Conservation (phyloP, 2,797 vertebrate species). For the Sphenopsis melanotis region DNA sequence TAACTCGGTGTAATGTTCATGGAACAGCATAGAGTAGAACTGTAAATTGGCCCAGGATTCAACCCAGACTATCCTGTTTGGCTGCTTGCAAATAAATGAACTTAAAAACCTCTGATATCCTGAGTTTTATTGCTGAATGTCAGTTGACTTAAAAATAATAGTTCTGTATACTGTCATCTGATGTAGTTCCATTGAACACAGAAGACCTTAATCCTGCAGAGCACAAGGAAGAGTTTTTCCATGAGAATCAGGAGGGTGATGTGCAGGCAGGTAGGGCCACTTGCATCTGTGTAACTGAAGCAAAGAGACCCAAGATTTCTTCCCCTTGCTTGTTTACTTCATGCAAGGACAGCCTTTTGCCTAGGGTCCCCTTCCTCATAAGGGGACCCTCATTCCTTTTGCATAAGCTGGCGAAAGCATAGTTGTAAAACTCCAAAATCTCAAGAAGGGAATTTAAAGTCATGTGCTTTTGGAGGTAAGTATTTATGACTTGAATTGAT, state of each 20-base stretch:
- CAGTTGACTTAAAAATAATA: neutral
- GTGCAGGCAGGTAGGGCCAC: neutral
- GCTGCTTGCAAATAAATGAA: conserved; percentile 23
- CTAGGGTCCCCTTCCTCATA: neutral
- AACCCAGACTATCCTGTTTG: neutral
- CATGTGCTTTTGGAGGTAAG: neutral
- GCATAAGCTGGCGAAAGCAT: neutral
- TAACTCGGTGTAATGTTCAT: neutral
- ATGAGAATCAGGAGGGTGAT: neutral
- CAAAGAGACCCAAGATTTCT: neutral
- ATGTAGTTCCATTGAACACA: neutral
- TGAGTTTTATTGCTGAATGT: neutral
- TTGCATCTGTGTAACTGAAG: neutral
- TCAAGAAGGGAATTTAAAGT: neutral
- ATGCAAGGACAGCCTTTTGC: neutral
- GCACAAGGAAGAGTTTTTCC: neutral
- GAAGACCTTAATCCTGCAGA: neutral
- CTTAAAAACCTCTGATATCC: conserved; percentile 2
- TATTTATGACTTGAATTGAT: neutral
- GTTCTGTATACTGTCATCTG: neutral
- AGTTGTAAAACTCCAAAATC: neutral
- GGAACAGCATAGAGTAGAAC: neutral
- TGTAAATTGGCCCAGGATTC: neutral
- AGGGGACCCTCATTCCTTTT: neutral
- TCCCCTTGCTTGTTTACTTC: neutral